Conservation (phyloP, 2,113 vertebrate species). For the Clarias magur region DNA sequence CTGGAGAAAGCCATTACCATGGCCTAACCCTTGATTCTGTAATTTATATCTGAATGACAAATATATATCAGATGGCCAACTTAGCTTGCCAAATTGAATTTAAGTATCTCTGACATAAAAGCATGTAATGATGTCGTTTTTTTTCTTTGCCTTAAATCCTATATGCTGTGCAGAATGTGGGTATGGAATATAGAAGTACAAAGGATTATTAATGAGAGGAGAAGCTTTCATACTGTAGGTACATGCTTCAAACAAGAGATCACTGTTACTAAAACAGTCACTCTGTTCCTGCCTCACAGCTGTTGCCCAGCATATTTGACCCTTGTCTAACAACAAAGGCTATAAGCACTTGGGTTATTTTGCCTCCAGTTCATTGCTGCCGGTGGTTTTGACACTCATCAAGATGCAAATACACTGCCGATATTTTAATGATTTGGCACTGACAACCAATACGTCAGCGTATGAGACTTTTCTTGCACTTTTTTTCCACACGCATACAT, state of each 20-base stretch:
- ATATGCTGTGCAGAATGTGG: background rate
- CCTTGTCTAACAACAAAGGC: slow-evolving; percentile 26
- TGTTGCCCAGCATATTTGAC: slow-evolving; percentile 45
- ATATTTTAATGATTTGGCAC: background rate
- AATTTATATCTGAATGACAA: background rate
- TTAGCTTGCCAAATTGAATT: background rate
- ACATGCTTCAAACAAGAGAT: slow-evolving; percentile 27
- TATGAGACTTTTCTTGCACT: background rate
- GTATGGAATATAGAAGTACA: background rate
- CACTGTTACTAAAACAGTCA: slow-evolving; percentile 40
- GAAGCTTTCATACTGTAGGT: background rate
- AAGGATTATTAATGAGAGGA: background rate
- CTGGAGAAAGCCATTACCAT: background rate
- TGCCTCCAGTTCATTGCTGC: slow-evolving; percentile 30
- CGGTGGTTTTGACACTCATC: slow-evolving; percentile 3
- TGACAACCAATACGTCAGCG: background rate
- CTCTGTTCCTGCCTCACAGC: slow-evolving; percentile 41
- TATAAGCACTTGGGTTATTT: slow-evolving; percentile 1
- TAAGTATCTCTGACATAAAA: background rate
- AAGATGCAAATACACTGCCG: background rate
- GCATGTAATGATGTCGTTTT: background rate
- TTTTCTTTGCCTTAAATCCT: background rate
- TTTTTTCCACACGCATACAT: background rate
- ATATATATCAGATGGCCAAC: background rate
- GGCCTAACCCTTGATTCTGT: background rate